These are phyloP conservation scores for Capitulum mitella DNA, from an alignment of 2,888 invertebrate species.

Conservation along the genomic window DNA sequence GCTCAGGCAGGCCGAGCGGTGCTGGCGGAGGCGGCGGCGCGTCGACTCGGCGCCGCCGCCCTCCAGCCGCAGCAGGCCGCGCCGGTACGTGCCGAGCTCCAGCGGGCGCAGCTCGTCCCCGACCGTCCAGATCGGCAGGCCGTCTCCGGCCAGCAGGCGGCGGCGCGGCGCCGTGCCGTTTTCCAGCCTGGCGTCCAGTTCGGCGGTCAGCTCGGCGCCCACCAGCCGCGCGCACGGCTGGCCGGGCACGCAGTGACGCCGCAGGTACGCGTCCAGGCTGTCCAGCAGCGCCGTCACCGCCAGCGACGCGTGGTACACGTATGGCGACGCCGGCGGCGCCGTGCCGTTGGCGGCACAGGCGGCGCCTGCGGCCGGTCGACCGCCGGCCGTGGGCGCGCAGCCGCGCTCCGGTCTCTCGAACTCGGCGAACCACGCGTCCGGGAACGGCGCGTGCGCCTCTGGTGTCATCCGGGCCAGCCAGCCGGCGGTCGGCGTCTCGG, in stretches of 20 bases:
- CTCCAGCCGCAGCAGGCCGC: slow-evolving; percentile 3
- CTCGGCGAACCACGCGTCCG: slow-evolving; percentile 46
- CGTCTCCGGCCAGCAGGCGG: slow-evolving; percentile 32
- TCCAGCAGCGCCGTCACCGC: slow-evolving; percentile 42
- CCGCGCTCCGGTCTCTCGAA: slow-evolving; percentile 43
- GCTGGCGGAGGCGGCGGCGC: slow-evolving; percentile 31
- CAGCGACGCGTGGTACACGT: slow-evolving; percentile 42
- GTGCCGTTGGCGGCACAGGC: neutral
- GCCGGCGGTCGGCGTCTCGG: slow-evolving; percentile 40
- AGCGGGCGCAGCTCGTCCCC: neutral
- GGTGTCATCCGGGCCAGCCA: slow-evolving; percentile 41
- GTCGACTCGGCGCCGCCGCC: slow-evolving; percentile 30
- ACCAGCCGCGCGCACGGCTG: slow-evolving; percentile 36
- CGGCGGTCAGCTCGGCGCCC: slow-evolving; percentile 38
- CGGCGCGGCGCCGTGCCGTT: slow-evolving; percentile 34
- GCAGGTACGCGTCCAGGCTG: slow-evolving; percentile 41
- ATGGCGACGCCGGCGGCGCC: slow-evolving; percentile 34
- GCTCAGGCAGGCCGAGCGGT: slow-evolving; percentile 34
- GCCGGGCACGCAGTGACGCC: slow-evolving; percentile 39
- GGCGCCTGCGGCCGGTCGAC: neutral
- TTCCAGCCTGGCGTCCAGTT: slow-evolving; percentile 33
- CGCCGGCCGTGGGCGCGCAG: slow-evolving; percentile 41
- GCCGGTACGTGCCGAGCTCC: neutral
- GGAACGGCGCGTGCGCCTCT: slow-evolving; percentile 41
- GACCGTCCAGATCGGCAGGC: slow-evolving; percentile 29